Conservation (phyloP, 1,140 invertebrate genomes). For the Geopemphigus sp. region DNA sequence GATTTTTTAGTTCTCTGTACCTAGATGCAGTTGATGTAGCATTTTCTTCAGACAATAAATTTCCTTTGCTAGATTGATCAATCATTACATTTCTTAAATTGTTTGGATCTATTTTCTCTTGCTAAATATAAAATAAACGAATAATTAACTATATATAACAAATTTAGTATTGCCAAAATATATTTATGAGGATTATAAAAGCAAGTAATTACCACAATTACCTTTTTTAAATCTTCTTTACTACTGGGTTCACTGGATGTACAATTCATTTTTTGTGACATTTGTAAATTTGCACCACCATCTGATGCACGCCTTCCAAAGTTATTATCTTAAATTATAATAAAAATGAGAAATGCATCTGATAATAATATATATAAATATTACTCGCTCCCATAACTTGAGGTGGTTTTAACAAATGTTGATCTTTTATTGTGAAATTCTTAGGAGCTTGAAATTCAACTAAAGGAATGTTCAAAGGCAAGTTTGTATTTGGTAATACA, state of each 20-base stretch:
- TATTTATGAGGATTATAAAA: too few relatives aligned
- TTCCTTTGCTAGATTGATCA: slow-evolving; percentile 43
- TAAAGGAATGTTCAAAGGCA: slow-evolving; percentile 72
- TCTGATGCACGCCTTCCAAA: slow-evolving; percentile 91
- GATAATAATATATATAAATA: not conserved
- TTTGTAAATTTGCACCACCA: slow-evolving; percentile 89
- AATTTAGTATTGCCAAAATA: too few relatives aligned
- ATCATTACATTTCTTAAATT: slow-evolving; percentile 43
- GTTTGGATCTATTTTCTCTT: slow-evolving; percentile 28
- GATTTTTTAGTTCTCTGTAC: not conserved
- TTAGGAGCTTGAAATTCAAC: slow-evolving; percentile 74
- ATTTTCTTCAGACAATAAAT: slow-evolving; percentile 34
- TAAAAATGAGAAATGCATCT: not conserved
- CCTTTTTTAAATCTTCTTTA: slow-evolving; percentile 59
- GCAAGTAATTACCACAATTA: too few relatives aligned
- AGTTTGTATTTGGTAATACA: slow-evolving; percentile 64
- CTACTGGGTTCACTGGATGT: slow-evolving; percentile 67
- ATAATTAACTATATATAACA: not conserved
- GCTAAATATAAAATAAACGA: slow-evolving; percentile 5
- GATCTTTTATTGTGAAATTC: slow-evolving; percentile 88
- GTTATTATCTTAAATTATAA: slow-evolving; percentile 63
- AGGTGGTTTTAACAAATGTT: slow-evolving; percentile 88
- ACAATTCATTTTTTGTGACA: slow-evolving; percentile 65
- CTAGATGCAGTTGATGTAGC: not conserved
- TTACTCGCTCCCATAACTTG: slow-evolving; percentile 81